Evolutionary conservation across 1,140 invertebrate species (phyloP), one percentile per base, ranked within the genome.

Genomic region (Cardiocondyla obscurior): DNA sequence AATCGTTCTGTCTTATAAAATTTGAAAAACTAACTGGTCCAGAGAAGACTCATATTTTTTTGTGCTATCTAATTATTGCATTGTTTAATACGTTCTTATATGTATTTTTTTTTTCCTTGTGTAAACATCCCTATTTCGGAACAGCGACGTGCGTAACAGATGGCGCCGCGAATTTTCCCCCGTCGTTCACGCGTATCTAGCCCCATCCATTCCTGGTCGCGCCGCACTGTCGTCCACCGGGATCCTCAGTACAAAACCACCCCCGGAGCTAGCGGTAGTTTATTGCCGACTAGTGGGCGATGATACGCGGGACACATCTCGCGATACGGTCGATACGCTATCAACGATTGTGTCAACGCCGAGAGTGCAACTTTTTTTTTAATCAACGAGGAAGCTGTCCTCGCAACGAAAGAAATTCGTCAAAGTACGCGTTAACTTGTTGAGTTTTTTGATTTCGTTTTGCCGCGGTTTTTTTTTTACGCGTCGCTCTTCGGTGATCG

Each of bases 11-110:
- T n/a, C n/a, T n/a, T n/a, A n/a, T n/a, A n/a, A n/a, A n/a, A n/a
- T n/a, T n/a, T n/a, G n/a, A n/a, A n/a, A n/a, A n/a, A n/a, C n/a
- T 62, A 6, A 14, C 0, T 42, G 39, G 33, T 92, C 86, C 46
- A 10, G 28, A 65, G 25, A 46, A 67, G 1, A 46, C 28, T 16
- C 22, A 25, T 65, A 62, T 14, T 64, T 12, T 39, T 44, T 30
- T n/a, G n/a, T n/a, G 16, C 3, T 4, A 16, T n/a, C 14, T n/a
- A 39, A 46, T 46, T 46, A 46, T 46, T n/a, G n/a, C n/a, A n/a
- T 12, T n/a, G 2, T 12, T 10, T 42, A 46, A 46, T 46, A n/a
- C n/a, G n/a, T n/a, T n/a, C n/a, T 62, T 14, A 39, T 46, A 64
- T 42, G 8, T 33, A 7, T 3, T 7, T 64, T 25, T 0, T 28